Conservation (phyloP, 1,140 invertebrate genomes). For the Geopemphigus sp. region DNA sequence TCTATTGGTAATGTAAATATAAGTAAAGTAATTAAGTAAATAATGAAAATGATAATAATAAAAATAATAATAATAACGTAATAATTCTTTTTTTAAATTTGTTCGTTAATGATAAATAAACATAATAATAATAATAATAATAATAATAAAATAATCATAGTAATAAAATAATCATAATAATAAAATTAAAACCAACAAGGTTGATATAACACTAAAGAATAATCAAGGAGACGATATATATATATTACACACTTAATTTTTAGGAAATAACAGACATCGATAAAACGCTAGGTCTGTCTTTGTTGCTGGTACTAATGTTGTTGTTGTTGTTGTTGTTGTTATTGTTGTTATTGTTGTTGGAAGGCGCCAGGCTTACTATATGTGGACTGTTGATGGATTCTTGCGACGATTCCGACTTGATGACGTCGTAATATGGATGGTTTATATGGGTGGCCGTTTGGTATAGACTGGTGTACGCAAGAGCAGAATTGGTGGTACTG, state of each 20-base stretch:
- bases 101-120: constrained; percentile 21
- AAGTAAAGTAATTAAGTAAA: constrained; percentile 11
- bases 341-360: constrained; percentile 49
- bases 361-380: constrained; percentile 50
- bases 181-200: constrained; percentile 42
- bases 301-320: constrained; percentile 44
- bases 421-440: constrained; percentile 49
- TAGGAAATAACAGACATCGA: constrained; percentile 44
- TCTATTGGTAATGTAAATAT: constrained; percentile 43
- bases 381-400: constrained; percentile 47
- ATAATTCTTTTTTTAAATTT: too few relatives aligned
- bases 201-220: constrained; percentile 42
- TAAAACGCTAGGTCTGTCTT: constrained; percentile 52
- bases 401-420: constrained; percentile 12
- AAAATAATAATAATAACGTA: constrained; percentile 6
- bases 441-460: constrained; percentile 9
- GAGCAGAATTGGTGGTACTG: not conserved
- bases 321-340: constrained; percentile 51
- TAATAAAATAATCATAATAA: constrained; percentile 4
- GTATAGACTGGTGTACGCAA: constrained; percentile 38
- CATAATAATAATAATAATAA: constrained; percentile 46
- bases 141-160: constrained; percentile 16
- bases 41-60: constrained; percentile 38
- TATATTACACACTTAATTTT: constrained; percentile 13
- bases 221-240: constrained; percentile 17